Evolutionary conservation across 2,888 invertebrate genomes (phyloP).

Genomic region (Petrolisthes cinctipes): DNA sequence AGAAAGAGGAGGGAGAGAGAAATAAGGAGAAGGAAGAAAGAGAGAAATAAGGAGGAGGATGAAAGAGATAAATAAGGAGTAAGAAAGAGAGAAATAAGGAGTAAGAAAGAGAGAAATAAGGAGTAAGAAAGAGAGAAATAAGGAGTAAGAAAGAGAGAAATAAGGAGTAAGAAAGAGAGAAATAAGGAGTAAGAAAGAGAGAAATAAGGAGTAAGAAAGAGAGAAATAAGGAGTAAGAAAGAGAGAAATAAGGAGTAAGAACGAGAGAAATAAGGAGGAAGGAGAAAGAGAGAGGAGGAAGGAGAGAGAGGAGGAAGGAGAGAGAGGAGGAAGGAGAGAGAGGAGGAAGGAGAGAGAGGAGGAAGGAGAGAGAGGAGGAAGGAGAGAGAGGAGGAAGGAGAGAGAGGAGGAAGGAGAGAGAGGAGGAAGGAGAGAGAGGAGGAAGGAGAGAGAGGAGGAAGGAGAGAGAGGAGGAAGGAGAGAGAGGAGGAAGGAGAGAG

Average conservation of each 20-base stretch:
- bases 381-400: background rate
- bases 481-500: background rate
- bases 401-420: background rate
- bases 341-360: background rate
- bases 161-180: background rate
- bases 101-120: background rate
- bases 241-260: background rate
- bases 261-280: background rate
- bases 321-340: background rate
- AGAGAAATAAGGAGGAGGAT: background rate
- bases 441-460: background rate
- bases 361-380: background rate
- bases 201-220: background rate
- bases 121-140: too few relatives aligned
- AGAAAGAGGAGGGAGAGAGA: background rate
- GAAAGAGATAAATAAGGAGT: background rate
- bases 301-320: conserved; percentile 30
- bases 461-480: background rate
- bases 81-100: too few relatives aligned
- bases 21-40: background rate
- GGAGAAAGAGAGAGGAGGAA: conserved; percentile 26
- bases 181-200: background rate
- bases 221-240: background rate
- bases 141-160: conserved; percentile 13
- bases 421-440: background rate